Conservation (phyloP, 2,797 vertebrate genomes). For the Jordanella pulchra region DNA sequence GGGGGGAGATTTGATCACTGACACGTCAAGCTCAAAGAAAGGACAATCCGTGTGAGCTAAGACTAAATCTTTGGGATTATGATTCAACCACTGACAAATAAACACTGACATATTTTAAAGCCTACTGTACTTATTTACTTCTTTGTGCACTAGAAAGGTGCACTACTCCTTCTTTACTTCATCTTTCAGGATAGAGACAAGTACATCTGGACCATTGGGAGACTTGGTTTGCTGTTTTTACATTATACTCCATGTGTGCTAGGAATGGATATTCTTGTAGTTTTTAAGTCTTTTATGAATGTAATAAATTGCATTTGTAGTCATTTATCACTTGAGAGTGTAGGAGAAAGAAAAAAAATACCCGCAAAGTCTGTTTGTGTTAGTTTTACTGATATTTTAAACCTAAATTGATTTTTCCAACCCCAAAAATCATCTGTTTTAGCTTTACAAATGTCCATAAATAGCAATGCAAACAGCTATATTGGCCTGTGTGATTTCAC, state of each 20-base stretch:
- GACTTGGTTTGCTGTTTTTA: slow-evolving; percentile 62
- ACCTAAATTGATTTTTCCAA: background rate
- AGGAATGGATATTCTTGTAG: slow-evolving; percentile 75
- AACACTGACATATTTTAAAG: background rate
- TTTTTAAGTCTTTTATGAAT: slow-evolving; percentile 73
- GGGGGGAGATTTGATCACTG: slow-evolving; percentile 58
- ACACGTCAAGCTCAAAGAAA: slow-evolving; percentile 57
- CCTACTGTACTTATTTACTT: background rate
- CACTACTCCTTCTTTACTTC: background rate
- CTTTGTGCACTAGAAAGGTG: background rate
- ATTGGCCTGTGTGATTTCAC: slow-evolving; percentile 19
- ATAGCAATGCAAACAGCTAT: slow-evolving; percentile 27
- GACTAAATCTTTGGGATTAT: slow-evolving; percentile 25
- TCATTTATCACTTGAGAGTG: background rate
- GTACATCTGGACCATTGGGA: slow-evolving; percentile 21
- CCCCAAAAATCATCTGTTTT: background rate
- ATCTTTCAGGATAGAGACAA: slow-evolving; percentile 46
- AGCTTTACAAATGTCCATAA: slow-evolving; percentile 17
- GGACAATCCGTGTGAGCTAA: slow-evolving; percentile 34
- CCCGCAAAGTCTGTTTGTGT: background rate
- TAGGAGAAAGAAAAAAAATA: background rate
- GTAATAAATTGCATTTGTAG: slow-evolving; percentile 66
- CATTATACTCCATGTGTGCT: slow-evolving; percentile 49
- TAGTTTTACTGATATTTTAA: background rate
- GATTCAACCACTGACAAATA: background rate